Evolutionary conservation across 2,888 invertebrate genomes (phyloP).

Genomic region (Spicauda simplicius): DNA sequence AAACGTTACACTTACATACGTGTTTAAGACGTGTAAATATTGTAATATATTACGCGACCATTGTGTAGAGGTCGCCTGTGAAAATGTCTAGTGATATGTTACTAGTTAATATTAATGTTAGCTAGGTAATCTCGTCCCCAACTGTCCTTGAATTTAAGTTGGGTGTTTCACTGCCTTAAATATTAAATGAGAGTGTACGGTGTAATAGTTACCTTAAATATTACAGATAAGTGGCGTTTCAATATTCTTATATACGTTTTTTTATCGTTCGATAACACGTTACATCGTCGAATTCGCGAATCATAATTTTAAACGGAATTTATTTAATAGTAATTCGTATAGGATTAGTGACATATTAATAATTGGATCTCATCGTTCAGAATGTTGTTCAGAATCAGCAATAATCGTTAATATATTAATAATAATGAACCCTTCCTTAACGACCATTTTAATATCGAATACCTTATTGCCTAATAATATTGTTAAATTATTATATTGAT

Average conservation of each 20-base stretch:
- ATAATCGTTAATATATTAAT: constrained; percentile 35
- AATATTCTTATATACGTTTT: constrained; percentile 54
- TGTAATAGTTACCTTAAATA: constrained; percentile 79
- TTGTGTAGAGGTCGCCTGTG: constrained; percentile 79
- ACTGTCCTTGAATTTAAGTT: constrained; percentile 83
- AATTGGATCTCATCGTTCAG: constrained; percentile 28
- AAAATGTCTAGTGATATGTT: constrained; percentile 81
- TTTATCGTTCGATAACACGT: constrained; percentile 58
- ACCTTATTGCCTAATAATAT: constrained; percentile 36
- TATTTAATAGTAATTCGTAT: constrained; percentile 24
- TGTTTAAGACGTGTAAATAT: constrained; percentile 82
- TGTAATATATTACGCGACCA: constrained; percentile 80
- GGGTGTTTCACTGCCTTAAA: constrained; percentile 85
- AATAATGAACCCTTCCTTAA: constrained; percentile 29
- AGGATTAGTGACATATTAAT: constrained; percentile 22
- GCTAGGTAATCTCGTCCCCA: constrained; percentile 84
- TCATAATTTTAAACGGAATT: constrained; percentile 24
- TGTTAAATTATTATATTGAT: constrained; percentile 34
- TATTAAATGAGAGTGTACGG: constrained; percentile 71
- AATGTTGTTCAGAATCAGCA: constrained; percentile 32
- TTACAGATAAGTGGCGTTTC: constrained; percentile 77
- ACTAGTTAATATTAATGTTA: constrained; percentile 79
- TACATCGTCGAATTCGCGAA: constrained; percentile 42
- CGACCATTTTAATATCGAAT: constrained; percentile 35
- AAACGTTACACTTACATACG: constrained; percentile 65